Evolutionary conservation across 2,797 vertebrate species (phyloP).

Genomic region (Neosilurus mollespiculum): DNA sequence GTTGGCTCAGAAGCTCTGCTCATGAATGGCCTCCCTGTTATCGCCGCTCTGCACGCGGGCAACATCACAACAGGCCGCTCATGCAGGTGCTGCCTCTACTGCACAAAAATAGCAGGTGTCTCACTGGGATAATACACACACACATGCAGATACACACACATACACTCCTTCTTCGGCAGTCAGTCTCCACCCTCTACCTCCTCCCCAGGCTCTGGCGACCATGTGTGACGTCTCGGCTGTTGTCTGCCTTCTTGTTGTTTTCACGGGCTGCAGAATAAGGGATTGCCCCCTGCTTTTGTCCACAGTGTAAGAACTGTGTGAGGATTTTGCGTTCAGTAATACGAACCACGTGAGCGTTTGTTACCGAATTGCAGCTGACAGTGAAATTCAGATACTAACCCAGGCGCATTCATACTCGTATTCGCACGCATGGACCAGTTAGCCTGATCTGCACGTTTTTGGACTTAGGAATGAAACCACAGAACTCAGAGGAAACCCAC

Average conservation of each 20-base stretch:
- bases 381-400: no score
- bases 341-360: conserved; percentile 21
- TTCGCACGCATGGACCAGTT: no score
- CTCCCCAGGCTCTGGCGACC: conserved; percentile 34
- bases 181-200: conserved; percentile 16
- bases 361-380: conserved; percentile 6
- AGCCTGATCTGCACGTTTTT: no score
- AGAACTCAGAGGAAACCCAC: no score
- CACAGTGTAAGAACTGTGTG: conserved; percentile 6
- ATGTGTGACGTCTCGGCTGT: conserved; percentile 45
- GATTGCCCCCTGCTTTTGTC: conserved; percentile 37
- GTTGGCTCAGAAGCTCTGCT: conserved; percentile 35
- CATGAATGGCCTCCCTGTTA: conserved; percentile 59
- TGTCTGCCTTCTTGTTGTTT: conserved; percentile 45
- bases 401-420: no score
- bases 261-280: conserved; percentile 36
- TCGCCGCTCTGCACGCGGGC: conserved; percentile 52
- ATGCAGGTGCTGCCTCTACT: conserved; percentile 56
- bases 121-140: conserved; percentile 47
- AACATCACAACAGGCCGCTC: conserved; percentile 47
- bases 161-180: conserved; percentile 21
- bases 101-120: conserved; percentile 59
- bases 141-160: not conserved
- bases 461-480: no score
- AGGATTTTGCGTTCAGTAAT: conserved; percentile 6